Conservation (phyloP, 2,888 invertebrate species). For the Drosophila nigricruria region DNA sequence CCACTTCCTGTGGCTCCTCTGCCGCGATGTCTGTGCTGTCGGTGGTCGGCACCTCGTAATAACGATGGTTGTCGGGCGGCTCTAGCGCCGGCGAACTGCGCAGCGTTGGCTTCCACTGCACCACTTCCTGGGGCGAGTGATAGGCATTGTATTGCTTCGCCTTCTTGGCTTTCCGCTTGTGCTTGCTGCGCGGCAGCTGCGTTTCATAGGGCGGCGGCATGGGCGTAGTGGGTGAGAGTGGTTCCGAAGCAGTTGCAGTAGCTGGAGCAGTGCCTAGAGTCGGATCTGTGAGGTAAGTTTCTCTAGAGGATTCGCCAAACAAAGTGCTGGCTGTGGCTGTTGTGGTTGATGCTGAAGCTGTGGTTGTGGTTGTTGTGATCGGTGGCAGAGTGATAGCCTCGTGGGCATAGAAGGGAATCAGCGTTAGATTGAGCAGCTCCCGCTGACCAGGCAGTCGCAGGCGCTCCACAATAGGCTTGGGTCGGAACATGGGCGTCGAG, state of each 20-base stretch:
- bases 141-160: slow-evolving; percentile 70
- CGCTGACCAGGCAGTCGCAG: slow-evolving; percentile 59
- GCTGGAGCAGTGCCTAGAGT: not conserved
- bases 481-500: slow-evolving; percentile 77
- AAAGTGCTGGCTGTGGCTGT: not conserved
- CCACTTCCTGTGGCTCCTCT: not conserved
- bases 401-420: slow-evolving; percentile 84
- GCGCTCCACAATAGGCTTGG: slow-evolving; percentile 76
- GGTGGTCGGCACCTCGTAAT: slow-evolving; percentile 11
- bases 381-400: slow-evolving; percentile 73
- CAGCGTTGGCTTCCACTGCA: slow-evolving; percentile 61
- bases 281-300: not conserved
- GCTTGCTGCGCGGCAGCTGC: slow-evolving; percentile 41
- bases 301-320: not conserved
- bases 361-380: slow-evolving; percentile 1
- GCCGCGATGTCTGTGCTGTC: not conserved
- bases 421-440: slow-evolving; percentile 71
- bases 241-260: not conserved
- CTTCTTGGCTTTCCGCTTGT: slow-evolving; percentile 59
- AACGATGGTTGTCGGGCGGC: slow-evolving; percentile 69
- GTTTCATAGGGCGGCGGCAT: slow-evolving; percentile 49
- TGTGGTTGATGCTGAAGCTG: not conserved
- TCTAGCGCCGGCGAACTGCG: slow-evolving; percentile 22
- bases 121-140: slow-evolving; percentile 73
- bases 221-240: slow-evolving; percentile 26